Evolutionary conservation across 2,888 invertebrate species (phyloP), one percentile per base, ranked within the genome.

Genomic region (Tinea pellionella): DNA sequence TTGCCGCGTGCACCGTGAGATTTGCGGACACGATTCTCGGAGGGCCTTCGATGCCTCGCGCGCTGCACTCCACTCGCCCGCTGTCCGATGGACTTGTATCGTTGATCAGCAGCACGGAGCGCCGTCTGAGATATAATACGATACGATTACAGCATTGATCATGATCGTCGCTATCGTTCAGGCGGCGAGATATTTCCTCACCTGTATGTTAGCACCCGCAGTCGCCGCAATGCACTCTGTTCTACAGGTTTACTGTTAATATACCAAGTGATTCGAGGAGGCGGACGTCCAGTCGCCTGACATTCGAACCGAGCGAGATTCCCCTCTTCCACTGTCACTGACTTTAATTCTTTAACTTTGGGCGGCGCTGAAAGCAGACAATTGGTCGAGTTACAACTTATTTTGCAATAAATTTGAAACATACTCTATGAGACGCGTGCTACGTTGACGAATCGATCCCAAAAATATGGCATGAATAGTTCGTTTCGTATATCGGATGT

Each of bases 261-360:
- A 85, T 90, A 92, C 96, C 96, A 96, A 68, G 92, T 90, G 67
- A 96, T 92, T 66, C 92, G 90, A 29, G 96, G 96, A 64, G 93
- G 91, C 51, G 96, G 96, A 66, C 92, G 90, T 37, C 93, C 94
- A 75, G 89, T 89, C 66, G 93, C 92, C 66, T 89, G 90, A 78
- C 95, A 95, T 69, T 92, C 90, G 70, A 96, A 90, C 71, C 89
- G 87, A 76, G 93, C 86, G 67, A 88, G 80, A 71, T 81, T 79
- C 56, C 90, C 90, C 61, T 84, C 82, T 65, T 77, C 75, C 65
- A 80, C 78, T 63, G 77, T 68, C 69, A 83, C 80, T 51, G 80
- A 75, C 75, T 78, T 75, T 77, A 86, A 81, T 67, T 74, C 73
- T 67, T 81, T 80, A 64, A 86, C 80, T 60, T 80, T 75, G 63